phyloP scores from a whole-genome alignment of 2,797 vertebrate species.

The Erethizon dorsatum region DNA sequence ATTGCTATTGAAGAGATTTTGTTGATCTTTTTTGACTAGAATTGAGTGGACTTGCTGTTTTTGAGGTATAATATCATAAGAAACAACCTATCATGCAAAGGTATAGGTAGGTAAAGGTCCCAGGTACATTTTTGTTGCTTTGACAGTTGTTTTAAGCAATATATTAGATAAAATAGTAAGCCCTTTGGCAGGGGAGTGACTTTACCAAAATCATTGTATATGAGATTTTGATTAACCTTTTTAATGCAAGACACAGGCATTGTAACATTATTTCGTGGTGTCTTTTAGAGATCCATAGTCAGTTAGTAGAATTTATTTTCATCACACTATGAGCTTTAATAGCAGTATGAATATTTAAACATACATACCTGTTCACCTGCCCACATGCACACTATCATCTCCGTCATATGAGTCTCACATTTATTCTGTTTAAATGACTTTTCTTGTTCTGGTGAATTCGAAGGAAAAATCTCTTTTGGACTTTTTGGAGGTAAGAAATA shows the following conservation, averaged over 20 bases:
- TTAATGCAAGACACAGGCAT: accelerated
- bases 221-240: slow-evolving; percentile 5
- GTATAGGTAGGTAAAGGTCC: background rate
- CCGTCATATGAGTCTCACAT: background rate
- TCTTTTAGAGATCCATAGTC: slow-evolving; percentile 65
- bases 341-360: slow-evolving; percentile 75
- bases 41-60: slow-evolving; percentile 80
- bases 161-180: slow-evolving; percentile 53
- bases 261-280: slow-evolving; percentile 6
- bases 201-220: slow-evolving; percentile 15
- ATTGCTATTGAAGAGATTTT: slow-evolving; percentile 78
- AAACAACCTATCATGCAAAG: slow-evolving; percentile 71
- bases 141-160: slow-evolving; percentile 52
- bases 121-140: slow-evolving; percentile 6
- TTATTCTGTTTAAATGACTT: slow-evolving; percentile 16
- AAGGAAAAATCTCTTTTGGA: slow-evolving; percentile 24
- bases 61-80: slow-evolving; percentile 67
- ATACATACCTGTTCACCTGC: background rate
- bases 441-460: background rate
- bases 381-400: background rate
- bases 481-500: background rate
- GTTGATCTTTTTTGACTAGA: slow-evolving; percentile 79
- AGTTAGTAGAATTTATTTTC: slow-evolving; percentile 76
- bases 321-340: slow-evolving; percentile 76
- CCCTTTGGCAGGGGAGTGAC: background rate